Evolutionary conservation across 1,140 invertebrate species (phyloP).

Genomic region (Ceratosolen solmsi): DNA sequence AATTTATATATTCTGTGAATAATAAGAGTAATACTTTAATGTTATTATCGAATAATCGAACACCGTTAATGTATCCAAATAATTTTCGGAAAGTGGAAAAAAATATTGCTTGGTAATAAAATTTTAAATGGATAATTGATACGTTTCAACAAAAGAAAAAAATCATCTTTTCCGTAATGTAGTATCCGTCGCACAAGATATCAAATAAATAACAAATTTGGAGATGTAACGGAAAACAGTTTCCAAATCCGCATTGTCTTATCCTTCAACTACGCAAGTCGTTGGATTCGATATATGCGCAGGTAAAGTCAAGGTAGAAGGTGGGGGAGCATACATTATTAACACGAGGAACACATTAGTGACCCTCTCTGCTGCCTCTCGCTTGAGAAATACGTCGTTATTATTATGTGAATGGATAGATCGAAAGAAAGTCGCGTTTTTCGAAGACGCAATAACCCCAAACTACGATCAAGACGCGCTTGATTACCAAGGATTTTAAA

Average conservation of each 20-base stretch:
- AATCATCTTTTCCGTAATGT: no score
- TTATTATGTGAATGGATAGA: not conserved
- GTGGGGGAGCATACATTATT: not conserved
- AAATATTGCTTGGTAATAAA: no score
- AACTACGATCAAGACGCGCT: not conserved
- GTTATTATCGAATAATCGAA: no score
- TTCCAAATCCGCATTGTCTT: not conserved
- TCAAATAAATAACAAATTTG: not conserved
- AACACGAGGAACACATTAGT: not conserved
- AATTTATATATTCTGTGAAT: no score
- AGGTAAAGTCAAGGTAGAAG: not conserved
- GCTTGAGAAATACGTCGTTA: not conserved
- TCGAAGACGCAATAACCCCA: not conserved
- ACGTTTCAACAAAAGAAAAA: no score
- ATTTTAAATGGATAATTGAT: no score
- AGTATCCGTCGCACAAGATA: no score
- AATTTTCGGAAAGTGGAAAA: no score
- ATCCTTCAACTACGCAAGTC: not conserved
- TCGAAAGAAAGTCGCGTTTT: not conserved
- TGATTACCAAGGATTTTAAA: not conserved
- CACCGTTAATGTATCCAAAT: no score
- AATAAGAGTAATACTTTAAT: no score
- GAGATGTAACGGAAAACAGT: slow-evolving; percentile 3
- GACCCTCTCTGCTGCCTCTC: not conserved
- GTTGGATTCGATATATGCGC: no score